These are phyloP conservation scores for Drosophila pseudoobscura DNA, from an alignment of 1,140 invertebrate genomes.

Conservation along the genomic window DNA sequence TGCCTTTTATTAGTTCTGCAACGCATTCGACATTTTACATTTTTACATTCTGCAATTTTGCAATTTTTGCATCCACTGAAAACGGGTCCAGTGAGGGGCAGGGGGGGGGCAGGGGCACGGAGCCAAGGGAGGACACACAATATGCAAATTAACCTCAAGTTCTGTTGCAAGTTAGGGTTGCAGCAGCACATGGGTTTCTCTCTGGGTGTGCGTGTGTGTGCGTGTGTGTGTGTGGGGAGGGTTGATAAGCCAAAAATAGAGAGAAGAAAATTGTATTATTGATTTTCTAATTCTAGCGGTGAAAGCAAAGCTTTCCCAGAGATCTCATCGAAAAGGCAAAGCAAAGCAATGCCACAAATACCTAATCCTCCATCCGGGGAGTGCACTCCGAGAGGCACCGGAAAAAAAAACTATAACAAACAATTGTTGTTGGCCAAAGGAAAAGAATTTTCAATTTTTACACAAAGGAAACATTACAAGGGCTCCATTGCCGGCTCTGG, in stretches of 20 bases:
- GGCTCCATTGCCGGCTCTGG: constrained; percentile 7
- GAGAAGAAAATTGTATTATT: constrained; percentile 33
- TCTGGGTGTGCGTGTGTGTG: too few species aligned
- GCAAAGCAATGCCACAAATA: too few species aligned
- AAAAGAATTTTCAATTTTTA: constrained; percentile 69
- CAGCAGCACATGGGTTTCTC: constrained; percentile 23
- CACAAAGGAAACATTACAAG: constrained; percentile 8
- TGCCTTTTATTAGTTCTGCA: constrained; percentile 63
- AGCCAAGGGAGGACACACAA: constrained; percentile 48
- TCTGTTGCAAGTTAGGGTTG: constrained; percentile 52
- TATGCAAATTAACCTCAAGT: constrained; percentile 80
- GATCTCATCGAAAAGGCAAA: too few species aligned
- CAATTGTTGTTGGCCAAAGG: constrained; percentile 35
- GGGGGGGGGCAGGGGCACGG: neutral
- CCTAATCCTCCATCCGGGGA: neutral
- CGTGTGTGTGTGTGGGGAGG: constrained; percentile 21
- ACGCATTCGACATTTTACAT: constrained; percentile 65
- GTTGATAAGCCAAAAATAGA: constrained; percentile 60
- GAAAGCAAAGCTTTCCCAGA: neutral
- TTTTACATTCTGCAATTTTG: constrained; percentile 63
- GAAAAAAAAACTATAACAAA: constrained; percentile 42
- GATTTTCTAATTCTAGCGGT: constrained; percentile 27
- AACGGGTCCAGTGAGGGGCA: constrained; percentile 5
- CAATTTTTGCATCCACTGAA: constrained; percentile 46
- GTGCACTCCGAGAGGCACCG: neutral